A percentile compares a stretch with the other conserved stretches of the same genome.
phyloP scores from a whole-genome alignment of 2,888 invertebrate genomes.

The Nymphalis polychloros region DNA sequence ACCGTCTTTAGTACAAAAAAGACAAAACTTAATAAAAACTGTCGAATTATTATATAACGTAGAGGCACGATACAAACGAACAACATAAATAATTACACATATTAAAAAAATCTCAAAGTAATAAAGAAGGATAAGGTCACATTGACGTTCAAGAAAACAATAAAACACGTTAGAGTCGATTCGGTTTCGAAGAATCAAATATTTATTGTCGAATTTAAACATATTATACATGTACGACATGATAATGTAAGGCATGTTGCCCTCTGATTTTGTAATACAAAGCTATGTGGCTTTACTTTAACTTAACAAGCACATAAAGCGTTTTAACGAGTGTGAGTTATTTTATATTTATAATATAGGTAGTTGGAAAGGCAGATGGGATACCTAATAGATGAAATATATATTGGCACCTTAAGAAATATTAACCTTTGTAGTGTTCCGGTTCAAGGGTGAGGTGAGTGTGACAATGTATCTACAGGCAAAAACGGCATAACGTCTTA shows the following conservation, averaged over 20 bases:
- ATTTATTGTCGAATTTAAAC: constrained; percentile 31
- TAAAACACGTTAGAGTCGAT: constrained; percentile 24
- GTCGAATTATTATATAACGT: constrained; percentile 4
- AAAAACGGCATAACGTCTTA: no score
- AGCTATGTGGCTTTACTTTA: background rate
- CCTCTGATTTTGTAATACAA: constrained; percentile 4
- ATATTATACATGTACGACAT: constrained; percentile 16
- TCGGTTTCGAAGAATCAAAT: constrained; percentile 30
- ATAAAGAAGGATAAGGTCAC: constrained; percentile 30
- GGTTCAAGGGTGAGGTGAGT: no score
- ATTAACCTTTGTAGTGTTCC: no score
- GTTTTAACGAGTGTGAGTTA: no score
- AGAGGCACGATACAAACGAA: background rate
- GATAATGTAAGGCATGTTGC: background rate
- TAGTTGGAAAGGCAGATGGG: no score
- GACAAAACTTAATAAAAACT: background rate
- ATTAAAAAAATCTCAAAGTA: constrained; percentile 6
- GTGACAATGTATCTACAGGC: no score
- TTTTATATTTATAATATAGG: no score
- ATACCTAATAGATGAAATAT: no score
- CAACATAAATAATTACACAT: background rate
- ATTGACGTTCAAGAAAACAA: constrained; percentile 25
- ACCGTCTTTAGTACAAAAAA: background rate
- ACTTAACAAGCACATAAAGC: background rate
- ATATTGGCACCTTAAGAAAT: no score